Conservation (phyloP, 2,797 vertebrate species). For the Ceryle rudis region DNA sequence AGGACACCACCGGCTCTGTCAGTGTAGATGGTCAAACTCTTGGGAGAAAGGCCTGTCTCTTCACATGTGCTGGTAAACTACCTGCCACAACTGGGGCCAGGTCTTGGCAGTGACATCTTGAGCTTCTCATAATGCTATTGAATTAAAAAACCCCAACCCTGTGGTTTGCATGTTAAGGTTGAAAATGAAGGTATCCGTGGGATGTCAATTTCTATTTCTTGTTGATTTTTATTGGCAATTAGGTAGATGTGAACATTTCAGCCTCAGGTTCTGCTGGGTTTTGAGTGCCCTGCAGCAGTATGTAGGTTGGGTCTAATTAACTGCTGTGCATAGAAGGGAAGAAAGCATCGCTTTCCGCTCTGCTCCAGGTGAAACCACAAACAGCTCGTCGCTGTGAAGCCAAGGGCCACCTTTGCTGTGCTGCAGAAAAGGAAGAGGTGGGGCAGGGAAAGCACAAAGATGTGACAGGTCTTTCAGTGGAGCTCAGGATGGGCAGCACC, state of each 20-base stretch:
- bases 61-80: neutral
- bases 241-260: neutral
- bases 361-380: neutral
- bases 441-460: neutral
- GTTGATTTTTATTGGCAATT: slow-evolving; percentile 11
- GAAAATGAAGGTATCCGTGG: neutral
- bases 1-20: neutral
- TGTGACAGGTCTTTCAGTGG: neutral
- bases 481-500: neutral
- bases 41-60: neutral
- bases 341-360: neutral
- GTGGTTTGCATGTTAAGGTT: neutral
- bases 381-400: neutral
- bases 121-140: neutral
- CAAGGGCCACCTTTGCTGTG: neutral
- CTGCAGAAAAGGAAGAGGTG: neutral
- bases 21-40: neutral
- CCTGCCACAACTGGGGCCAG: neutral
- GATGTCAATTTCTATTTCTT: neutral
- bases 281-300: neutral
- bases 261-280: neutral
- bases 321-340: neutral
- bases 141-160: neutral
- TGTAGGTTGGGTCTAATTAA: neutral
- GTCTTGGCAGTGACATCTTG: neutral